Percentiles rank a stretch among this genome's conserved stretches.
Evolutionary conservation across 2,113 vertebrate genomes (phyloP).

Genomic region (Gallinago paraguaiae): DNA sequence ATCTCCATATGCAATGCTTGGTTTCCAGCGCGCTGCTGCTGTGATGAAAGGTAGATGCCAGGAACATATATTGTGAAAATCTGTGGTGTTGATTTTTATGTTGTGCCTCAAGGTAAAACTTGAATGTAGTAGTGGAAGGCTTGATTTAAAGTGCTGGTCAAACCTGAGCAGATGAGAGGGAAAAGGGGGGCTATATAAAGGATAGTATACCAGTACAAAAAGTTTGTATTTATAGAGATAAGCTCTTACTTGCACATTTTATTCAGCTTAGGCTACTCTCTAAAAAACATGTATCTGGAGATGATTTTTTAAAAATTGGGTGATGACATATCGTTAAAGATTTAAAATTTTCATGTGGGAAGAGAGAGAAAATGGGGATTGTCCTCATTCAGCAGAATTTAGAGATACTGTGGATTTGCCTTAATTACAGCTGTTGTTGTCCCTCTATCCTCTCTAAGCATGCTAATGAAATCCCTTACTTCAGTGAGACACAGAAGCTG

Average conservation of each 20-base stretch:
- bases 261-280: background rate
- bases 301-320: background rate
- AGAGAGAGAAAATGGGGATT: background rate
- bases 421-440: background rate
- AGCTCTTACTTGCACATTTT: background rate
- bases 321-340: background rate
- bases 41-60: background rate
- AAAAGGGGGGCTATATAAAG: background rate
- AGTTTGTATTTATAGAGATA: background rate
- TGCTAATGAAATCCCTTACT: background rate
- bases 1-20: background rate
- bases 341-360: background rate
- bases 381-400: background rate
- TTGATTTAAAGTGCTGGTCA: background rate
- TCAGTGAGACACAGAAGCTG: background rate
- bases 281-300: background rate
- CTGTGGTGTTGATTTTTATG: background rate
- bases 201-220: background rate
- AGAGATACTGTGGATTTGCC: background rate
- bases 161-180: background rate
- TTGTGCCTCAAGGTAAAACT: background rate
- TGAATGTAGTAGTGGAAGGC: background rate
- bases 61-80: background rate
- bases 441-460: background rate
- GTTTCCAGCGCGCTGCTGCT: background rate